Evolutionary conservation across 2,888 invertebrate genomes (phyloP), one percentile per base, ranked within the genome.

Genomic region (Epistrophella euchroma): DNA sequence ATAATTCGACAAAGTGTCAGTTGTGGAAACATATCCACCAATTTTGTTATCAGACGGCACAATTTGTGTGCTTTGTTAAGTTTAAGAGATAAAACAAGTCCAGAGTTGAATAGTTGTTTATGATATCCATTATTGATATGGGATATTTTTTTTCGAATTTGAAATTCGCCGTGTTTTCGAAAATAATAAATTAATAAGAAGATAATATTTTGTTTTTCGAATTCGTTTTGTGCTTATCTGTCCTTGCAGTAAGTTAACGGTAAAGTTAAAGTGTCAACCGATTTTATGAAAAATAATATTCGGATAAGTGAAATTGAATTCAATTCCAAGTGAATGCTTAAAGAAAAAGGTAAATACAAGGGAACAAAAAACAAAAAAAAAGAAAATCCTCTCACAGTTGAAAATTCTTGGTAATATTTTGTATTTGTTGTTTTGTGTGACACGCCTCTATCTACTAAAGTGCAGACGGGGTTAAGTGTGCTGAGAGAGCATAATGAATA

Each of bases 401-500:
- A 56, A 35, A 40, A 70, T 52, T 58, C 43, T 55, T 83, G n/a
- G 77, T 68, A 68, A 78, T 60, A 58, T 32, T 71, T 73, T 81
- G 58, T 71, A 56, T 75, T 7, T 47, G n/a, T 50, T 84, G 79
- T 84, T 73, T 55, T 73, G 60, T 15, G 60, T 78, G 47, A 37
- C 62, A 76, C 50, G 32, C 76, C 56, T 71, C 56, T 19, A 22
- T 50, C 6, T n/a, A 32, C 35, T 11, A 37, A 64, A 71, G 76
- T 76, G 77, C 58, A 82, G 81, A 82, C 74, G 77, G 66, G 85
- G 82, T 78, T 83, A 78, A 83, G 74, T 74, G 62, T 62, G 43
- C 60, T 52, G 70, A 62, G 62, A 37, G 81, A 76, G n/a, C n/a
- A 77, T 76, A 77, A 28, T 43, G 50, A 45, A 62, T 45, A 56